Evolutionary conservation across 2,113 vertebrate genomes (phyloP).

Genomic region (Apodemus sylvaticus): DNA sequence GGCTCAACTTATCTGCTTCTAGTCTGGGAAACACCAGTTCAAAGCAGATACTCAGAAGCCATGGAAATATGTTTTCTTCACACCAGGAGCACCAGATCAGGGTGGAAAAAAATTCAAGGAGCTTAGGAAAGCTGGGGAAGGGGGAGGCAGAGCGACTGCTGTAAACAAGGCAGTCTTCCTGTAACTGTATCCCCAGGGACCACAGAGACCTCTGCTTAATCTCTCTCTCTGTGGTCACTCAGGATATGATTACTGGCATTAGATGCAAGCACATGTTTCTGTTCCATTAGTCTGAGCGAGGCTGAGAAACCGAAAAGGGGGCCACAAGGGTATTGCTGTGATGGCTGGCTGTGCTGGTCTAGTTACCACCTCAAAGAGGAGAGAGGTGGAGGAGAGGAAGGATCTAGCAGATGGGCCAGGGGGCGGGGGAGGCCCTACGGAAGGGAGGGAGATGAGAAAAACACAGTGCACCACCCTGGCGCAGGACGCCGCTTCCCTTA

Average conservation of each 20-base stretch:
- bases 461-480: conserved; percentile 62
- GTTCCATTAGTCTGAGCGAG: conserved; percentile 70
- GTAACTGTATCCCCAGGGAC: conserved; percentile 61
- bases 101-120: background rate
- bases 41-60: background rate
- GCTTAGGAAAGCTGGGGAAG: conserved; percentile 15
- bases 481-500: conserved; percentile 70
- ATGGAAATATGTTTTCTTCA: background rate
- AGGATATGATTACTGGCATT: conserved; percentile 80
- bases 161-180: conserved; percentile 76
- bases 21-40: background rate
- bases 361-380: conserved; percentile 72
- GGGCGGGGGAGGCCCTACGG: conserved; percentile 48
- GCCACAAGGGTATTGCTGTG: conserved; percentile 59
- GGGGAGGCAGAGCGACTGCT: background rate
- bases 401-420: conserved; percentile 37
- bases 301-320: conserved; percentile 76
- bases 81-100: background rate
- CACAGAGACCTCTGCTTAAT: conserved; percentile 60
- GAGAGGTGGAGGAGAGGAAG: conserved; percentile 62
- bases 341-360: conserved; percentile 62
- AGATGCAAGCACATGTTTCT: conserved; percentile 75
- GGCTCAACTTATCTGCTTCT: background rate
- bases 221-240: conserved; percentile 59
- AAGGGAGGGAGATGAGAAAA: conserved; percentile 67